Base-by-base conservation (phyloP, 2,888 invertebrate species). In the Allophyes oxyacanthae region DNA sequence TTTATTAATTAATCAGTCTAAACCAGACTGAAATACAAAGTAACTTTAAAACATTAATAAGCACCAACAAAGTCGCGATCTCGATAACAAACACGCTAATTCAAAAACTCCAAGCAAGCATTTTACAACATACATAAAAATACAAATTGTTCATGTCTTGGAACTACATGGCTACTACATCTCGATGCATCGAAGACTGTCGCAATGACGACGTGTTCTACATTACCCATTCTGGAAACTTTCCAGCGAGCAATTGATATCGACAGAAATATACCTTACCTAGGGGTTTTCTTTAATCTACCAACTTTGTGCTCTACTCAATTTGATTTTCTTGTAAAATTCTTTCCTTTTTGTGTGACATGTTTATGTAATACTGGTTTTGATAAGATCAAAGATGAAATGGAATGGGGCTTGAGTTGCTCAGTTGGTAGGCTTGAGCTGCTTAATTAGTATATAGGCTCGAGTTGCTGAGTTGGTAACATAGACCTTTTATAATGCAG, bases 181-280 rank as follows among this genome's bases (percentile, higher is more conserved):
- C 46, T 37, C 33, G 33, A 33, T 71, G 48, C 58, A 72, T 67
- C 32, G 20, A 43, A 53, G 48, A 60, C 59, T 54, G 65, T 62
- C 69, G 62, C 57, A 65, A 44, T 64, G 57, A 55, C 62, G 58
- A 64, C 57, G 55, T 60, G 64, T 50, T 69, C 58, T 43, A 67
- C 64, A 73, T 78, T 63, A 74, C 46, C 71, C 50, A 58, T 72
- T 53, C 69, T 80, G 80, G 81, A 78, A 55, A 64, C 34, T 52
- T 69, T 79, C 79, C 78, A 79, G 70, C 66, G 20, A 52, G 72
- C 66, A 67, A 78, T 75, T 71, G 73, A 76, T 79, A 65, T 57
- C 50, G 61, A 64, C 56, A 62, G 51, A 72, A 62, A 69, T 61
- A 58, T 67, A 59, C 60, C 50, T 64, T 51, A 50, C 52, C 41